Conservation (phyloP, 2,113 vertebrate species). For the Chaetura pelagica region DNA sequence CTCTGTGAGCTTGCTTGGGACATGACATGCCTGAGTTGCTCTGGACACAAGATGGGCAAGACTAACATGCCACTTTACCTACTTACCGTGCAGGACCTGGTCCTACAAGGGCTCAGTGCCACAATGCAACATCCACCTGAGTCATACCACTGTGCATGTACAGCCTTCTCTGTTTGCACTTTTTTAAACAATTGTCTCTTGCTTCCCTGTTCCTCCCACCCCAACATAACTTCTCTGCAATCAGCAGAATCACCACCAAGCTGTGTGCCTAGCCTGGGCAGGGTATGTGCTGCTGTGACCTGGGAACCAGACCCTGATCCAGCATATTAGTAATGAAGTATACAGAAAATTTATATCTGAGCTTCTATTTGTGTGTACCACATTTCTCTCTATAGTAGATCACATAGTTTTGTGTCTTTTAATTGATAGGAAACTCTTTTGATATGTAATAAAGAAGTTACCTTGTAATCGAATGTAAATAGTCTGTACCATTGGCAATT, state of each 20-base stretch:
- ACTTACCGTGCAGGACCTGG: neutral
- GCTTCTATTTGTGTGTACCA: rapidly evolving
- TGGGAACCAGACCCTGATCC: neutral
- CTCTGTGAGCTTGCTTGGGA: neutral
- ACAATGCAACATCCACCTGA: rapidly evolving
- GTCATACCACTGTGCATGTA: rapidly evolving
- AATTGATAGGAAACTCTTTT: neutral
- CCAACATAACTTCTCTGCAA: rapidly evolving
- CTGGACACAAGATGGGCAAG: rapidly evolving
- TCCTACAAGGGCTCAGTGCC: rapidly evolving
- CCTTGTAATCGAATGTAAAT: neutral
- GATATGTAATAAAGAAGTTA: neutral
- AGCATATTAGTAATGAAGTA: neutral
- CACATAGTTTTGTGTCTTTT: neutral
- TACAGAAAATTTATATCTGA: neutral
- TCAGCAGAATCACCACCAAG: neutral
- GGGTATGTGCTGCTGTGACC: neutral
- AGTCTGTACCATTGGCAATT: neutral
- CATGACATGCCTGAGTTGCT: rapidly evolving
- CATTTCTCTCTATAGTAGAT: neutral
- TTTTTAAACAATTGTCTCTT: neutral
- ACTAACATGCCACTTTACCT: rapidly evolving
- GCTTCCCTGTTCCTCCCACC: neutral
- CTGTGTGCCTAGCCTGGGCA: neutral
- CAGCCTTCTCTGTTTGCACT: neutral